These are phyloP conservation scores for Prenolepis imparis DNA, from an alignment of 2,888 invertebrate species.

Conservation along the genomic window DNA sequence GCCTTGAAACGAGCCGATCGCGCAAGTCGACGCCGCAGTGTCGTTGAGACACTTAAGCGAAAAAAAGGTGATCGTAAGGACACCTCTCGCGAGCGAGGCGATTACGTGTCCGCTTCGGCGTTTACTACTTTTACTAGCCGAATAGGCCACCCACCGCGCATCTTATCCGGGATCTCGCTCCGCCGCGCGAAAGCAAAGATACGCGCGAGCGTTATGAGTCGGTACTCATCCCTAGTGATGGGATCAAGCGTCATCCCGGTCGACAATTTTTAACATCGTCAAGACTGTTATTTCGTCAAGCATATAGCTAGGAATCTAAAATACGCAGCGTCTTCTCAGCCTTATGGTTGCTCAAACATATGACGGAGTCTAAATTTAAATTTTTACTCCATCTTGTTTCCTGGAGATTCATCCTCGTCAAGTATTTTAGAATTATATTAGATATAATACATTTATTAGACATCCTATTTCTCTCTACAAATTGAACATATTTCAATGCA, in stretches of 20 bases:
- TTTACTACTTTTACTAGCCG: constrained; percentile 76
- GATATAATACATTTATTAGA: background rate
- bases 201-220: constrained; percentile 75
- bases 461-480: background rate
- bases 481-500: background rate
- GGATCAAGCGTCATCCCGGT: constrained; percentile 43
- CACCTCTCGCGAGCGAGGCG: constrained; percentile 68
- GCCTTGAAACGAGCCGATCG: constrained; percentile 53
- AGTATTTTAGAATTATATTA: background rate
- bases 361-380: background rate
- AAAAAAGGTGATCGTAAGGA: constrained; percentile 71
- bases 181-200: constrained; percentile 68
- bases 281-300: background rate
- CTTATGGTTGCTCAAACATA: background rate
- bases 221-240: constrained; percentile 72
- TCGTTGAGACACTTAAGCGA: constrained; percentile 65
- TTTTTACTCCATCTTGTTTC: background rate
- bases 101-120: constrained; percentile 77
- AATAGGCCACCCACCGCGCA: constrained; percentile 85
- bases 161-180: constrained; percentile 85
- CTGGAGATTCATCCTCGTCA: background rate
- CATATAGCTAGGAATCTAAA: background rate
- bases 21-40: constrained; percentile 36
- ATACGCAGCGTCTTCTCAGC: background rate
- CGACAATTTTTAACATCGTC: background rate